Percentiles rank a stretch among this genome's conserved stretches.
phyloP scores from a whole-genome alignment of 2,888 invertebrate genomes.

The Microctonus brassicae region DNA sequence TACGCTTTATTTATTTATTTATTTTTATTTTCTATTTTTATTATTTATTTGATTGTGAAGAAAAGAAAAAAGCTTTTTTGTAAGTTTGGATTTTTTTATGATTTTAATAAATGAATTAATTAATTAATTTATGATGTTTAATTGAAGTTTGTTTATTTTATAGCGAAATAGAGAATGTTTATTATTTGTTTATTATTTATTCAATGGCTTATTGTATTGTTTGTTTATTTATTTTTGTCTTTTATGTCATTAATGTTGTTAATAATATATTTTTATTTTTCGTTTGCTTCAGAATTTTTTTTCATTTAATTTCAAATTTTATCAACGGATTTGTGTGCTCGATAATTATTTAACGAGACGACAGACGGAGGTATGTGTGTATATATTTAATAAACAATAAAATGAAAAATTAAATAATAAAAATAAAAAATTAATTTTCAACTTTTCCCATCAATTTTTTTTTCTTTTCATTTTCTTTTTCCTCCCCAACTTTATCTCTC shows the following conservation, averaged over 20 bases:
- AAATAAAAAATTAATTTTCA: too few species aligned
- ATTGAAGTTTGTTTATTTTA: not conserved
- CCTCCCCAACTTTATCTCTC: not conserved
- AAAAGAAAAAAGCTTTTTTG: not conserved
- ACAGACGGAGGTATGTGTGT: slow-evolving; percentile 6
- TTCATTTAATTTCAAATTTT: not conserved
- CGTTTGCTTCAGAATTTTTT: too few species aligned
- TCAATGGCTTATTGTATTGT: too few species aligned
- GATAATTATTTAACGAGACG: slow-evolving; percentile 18
- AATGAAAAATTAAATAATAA: not conserved
- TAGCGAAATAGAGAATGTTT: too few species aligned
- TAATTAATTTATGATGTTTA: too few species aligned
- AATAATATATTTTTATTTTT: too few species aligned
- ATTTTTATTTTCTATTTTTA: too few species aligned
- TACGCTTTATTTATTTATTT: not conserved
- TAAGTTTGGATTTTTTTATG: too few species aligned
- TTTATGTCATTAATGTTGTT: too few species aligned
- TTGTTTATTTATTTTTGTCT: too few species aligned
- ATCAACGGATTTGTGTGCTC: not conserved
- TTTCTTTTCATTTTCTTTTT: not conserved
- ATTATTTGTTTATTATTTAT: too few species aligned
- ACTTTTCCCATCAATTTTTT: not conserved
- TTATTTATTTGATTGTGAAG: not conserved
- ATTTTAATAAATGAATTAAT: too few species aligned
- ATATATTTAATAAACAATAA: not conserved